Conservation (phyloP, 1,140 invertebrate genomes). For the Trichonephila clavata region DNA sequence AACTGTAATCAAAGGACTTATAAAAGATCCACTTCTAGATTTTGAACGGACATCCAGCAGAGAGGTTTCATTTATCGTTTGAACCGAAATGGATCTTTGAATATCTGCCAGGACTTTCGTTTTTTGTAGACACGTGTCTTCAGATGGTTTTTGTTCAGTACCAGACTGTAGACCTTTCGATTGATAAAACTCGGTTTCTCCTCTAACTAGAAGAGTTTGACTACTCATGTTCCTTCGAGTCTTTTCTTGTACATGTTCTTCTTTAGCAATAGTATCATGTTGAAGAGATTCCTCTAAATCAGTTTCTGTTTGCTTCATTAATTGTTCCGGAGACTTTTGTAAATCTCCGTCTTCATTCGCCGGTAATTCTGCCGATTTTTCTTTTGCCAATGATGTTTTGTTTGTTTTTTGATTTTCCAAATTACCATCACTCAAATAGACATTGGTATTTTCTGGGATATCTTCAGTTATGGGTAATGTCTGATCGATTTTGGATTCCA, state of each 20-base stretch:
- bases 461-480: not conserved
- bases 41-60: not conserved
- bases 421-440: no score
- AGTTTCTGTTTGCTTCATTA: not conserved
- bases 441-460: not conserved
- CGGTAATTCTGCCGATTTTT: not conserved
- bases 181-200: not conserved
- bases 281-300: not conserved
- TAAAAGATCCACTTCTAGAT: not conserved
- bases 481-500: not conserved
- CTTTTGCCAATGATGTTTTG: not conserved
- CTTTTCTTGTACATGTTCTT: not conserved
- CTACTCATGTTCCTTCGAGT: not conserved
- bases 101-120: not conserved
- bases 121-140: not conserved
- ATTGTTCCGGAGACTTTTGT: not conserved
- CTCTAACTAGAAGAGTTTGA: slow-evolving; percentile 12
- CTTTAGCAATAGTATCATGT: not conserved
- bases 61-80: slow-evolving; percentile 7
- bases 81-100: slow-evolving; percentile 55
- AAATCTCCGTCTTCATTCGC: not conserved
- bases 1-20: not conserved
- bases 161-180: not conserved
- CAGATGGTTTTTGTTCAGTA: not conserved
- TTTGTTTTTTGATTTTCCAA: not conserved